phyloP scores from a whole-genome alignment of 2,888 invertebrate species.

The Herminia tarsipennalis region DNA sequence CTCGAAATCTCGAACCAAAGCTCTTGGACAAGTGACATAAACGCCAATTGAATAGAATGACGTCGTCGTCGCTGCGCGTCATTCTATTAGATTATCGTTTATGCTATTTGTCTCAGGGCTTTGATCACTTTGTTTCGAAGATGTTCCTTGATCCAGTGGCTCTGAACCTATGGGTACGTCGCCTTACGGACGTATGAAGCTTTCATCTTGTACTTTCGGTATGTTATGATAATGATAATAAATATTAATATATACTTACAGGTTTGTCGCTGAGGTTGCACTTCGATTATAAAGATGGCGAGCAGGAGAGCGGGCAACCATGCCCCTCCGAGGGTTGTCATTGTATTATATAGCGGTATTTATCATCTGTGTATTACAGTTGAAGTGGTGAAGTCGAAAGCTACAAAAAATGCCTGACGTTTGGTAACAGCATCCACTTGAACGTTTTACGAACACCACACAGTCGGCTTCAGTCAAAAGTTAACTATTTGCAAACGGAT shows the following conservation, averaged over 20 bases:
- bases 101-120: no score
- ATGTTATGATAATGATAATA: no score
- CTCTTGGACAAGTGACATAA: no score
- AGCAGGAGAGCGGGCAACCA: constrained; percentile 58
- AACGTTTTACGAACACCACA: constrained; percentile 47
- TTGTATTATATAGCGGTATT: constrained; percentile 45
- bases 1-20: no score
- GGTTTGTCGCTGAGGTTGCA: constrained; percentile 56
- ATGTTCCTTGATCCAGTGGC: no score
- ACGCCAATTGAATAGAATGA: no score
- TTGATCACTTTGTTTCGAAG: no score
- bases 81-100: no score
- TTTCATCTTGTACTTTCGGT: no score
- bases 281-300: constrained; percentile 38
- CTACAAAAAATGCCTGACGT: constrained; percentile 42
- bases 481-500: constrained; percentile 12
- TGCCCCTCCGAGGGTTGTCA: constrained; percentile 61
- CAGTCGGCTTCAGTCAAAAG: constrained; percentile 25
- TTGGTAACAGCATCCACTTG: constrained; percentile 15
- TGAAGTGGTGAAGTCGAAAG: constrained; percentile 28
- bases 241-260: constrained; percentile 62
- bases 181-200: no score
- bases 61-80: no score
- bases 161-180: no score
- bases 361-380: constrained; percentile 55